These are phyloP conservation scores for Melopsittacus undulatus DNA, from an alignment of 2,797 vertebrate species.

Conservation along the genomic window DNA sequence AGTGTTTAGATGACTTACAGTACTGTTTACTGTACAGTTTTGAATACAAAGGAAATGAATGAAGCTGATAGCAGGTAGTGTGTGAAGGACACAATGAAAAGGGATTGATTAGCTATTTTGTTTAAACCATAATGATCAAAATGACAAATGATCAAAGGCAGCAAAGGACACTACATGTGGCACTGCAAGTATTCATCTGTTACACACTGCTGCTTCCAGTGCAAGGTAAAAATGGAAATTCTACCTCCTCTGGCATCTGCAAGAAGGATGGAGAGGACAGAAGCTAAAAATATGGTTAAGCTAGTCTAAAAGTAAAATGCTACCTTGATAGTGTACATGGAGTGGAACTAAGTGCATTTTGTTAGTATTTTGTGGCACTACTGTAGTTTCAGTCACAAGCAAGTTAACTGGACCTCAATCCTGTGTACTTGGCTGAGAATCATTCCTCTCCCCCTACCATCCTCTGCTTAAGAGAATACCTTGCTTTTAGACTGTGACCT, in stretches of 20 bases:
- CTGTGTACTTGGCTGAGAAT: not conserved
- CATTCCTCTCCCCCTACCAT: not conserved
- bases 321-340: not conserved
- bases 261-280: not conserved
- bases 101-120: conserved; percentile 57
- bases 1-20: not conserved
- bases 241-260: not conserved
- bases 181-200: conserved; percentile 8
- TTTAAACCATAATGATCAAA: conserved; percentile 48
- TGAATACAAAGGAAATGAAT: not conserved
- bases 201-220: conserved; percentile 14
- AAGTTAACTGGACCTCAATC: not conserved
- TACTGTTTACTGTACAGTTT: conserved; percentile 2
- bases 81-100: conserved; percentile 13
- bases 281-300: conserved; percentile 27
- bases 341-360: not conserved
- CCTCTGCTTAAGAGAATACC: not conserved
- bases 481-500: not conserved
- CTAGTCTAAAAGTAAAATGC: conserved; percentile 23
- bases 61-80: not conserved
- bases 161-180: conserved; percentile 12
- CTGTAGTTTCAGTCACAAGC: not conserved
- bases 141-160: conserved; percentile 56
- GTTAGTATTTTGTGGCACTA: not conserved
- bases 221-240: not conserved